Conservation (phyloP, 2,113 vertebrate genomes). For the Corydoras sp. region DNA sequence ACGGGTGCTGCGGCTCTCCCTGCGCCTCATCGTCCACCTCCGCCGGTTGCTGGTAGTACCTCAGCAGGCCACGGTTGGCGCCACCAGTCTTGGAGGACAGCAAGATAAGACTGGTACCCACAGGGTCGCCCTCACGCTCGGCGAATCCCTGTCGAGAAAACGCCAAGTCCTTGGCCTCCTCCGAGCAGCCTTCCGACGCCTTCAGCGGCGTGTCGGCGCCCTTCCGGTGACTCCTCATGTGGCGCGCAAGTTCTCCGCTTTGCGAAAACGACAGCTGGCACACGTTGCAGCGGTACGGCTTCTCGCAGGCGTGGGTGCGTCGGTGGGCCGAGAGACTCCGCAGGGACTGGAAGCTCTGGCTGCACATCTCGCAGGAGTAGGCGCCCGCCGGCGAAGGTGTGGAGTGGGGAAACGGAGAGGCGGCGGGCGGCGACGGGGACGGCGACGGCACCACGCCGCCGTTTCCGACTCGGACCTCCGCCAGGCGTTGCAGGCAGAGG, state of each 20-base stretch:
- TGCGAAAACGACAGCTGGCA: slow-evolving; percentile 68
- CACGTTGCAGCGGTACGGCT: slow-evolving; percentile 69
- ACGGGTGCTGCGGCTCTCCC: slow-evolving; percentile 78
- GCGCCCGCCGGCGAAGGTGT: slow-evolving; percentile 17
- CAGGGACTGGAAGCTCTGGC: slow-evolving; percentile 62
- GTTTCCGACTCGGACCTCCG: slow-evolving; percentile 49
- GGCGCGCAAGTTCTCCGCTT: slow-evolving; percentile 69
- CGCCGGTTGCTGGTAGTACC: slow-evolving; percentile 81
- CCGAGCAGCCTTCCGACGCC: slow-evolving; percentile 54
- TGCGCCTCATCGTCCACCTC: slow-evolving; percentile 59
- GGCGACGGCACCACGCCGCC: slow-evolving; percentile 51
- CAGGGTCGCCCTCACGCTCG: slow-evolving; percentile 44
- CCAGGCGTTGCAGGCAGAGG: slow-evolving; percentile 63
- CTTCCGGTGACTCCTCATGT: slow-evolving; percentile 69
- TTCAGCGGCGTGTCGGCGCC: slow-evolving; percentile 44
- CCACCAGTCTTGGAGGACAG: slow-evolving; percentile 58
- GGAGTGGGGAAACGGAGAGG: slow-evolving; percentile 57
- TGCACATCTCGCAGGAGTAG: slow-evolving; percentile 64
- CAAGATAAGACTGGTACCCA: slow-evolving; percentile 54
- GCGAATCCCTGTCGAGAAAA: slow-evolving; percentile 69
- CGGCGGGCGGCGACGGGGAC: slow-evolving; percentile 59
- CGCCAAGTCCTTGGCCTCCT: slow-evolving; percentile 48
- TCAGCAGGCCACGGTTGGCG: slow-evolving; percentile 74
- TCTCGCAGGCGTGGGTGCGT: slow-evolving; percentile 64
- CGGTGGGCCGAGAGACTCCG: slow-evolving; percentile 66